phyloP scores from a whole-genome alignment of 2,888 invertebrate genomes.

The Drosophila mulleri region DNA sequence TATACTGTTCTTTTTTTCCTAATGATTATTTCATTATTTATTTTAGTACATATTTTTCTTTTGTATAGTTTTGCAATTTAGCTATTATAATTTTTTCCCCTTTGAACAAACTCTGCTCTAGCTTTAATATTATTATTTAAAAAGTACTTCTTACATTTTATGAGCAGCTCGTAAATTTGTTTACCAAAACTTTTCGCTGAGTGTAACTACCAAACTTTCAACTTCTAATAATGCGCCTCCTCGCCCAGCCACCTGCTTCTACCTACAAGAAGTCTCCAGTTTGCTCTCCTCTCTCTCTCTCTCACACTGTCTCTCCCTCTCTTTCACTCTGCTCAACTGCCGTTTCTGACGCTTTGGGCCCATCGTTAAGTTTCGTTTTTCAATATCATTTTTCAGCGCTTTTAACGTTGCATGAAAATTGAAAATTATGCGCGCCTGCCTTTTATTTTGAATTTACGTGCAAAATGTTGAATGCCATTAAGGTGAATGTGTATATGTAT shows the following conservation, averaged over 20 bases:
- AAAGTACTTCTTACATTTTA: not conserved
- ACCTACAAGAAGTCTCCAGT: not conserved
- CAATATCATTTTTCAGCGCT: slow-evolving; percentile 68
- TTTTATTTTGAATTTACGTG: slow-evolving; percentile 63
- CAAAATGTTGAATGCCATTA: slow-evolving; percentile 49
- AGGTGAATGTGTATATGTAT: not conserved
- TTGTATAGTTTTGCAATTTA: not conserved
- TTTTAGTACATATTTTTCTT: not conserved
- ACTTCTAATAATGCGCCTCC: slow-evolving; percentile 28
- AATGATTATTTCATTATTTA: not conserved
- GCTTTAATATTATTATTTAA: too few relatives aligned
- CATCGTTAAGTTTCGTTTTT: slow-evolving; percentile 67
- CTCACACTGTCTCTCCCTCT: too few relatives aligned
- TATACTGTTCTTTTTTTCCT: not conserved
- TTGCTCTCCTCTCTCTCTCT: not conserved
- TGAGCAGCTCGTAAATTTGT: slow-evolving; percentile 15
- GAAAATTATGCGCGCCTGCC: slow-evolving; percentile 70
- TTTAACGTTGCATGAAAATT: slow-evolving; percentile 66
- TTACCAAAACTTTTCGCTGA: slow-evolving; percentile 23
- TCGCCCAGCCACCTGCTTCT: not conserved
- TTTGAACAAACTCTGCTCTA: not conserved
- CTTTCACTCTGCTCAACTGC: not conserved
- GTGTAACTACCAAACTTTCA: slow-evolving; percentile 42
- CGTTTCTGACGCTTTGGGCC: slow-evolving; percentile 7
- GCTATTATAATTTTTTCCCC: not conserved